These are phyloP conservation scores for Nomada fucata DNA, from an alignment of 2,888 invertebrate species.

Conservation along the genomic window DNA sequence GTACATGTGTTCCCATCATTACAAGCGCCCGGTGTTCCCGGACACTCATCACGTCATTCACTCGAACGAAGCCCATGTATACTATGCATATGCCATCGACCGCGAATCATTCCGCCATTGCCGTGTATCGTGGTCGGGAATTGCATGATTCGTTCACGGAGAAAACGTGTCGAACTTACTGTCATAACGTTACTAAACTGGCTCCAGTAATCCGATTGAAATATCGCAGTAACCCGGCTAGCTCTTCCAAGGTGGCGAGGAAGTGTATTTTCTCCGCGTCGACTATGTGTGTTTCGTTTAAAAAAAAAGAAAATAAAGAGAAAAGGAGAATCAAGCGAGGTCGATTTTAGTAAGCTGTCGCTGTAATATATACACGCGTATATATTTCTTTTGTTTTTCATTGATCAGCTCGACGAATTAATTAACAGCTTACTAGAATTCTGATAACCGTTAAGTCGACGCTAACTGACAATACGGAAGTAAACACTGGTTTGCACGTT, in stretches of 20 bases:
- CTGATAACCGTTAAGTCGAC: constrained; percentile 34
- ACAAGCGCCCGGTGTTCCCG: constrained; percentile 48
- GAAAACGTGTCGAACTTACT: constrained; percentile 13
- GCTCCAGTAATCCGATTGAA: no score
- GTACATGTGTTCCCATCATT: constrained; percentile 58
- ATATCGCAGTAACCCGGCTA: neutral
- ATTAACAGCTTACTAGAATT: neutral
- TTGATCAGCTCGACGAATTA: no score
- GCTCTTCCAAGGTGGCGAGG: neutral
- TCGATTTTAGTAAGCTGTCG: constrained; percentile 31
- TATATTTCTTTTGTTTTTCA: neutral
- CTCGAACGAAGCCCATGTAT: constrained; percentile 11
- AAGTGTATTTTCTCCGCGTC: constrained; percentile 22
- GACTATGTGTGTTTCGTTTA: neutral
- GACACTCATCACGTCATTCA: constrained; percentile 29
- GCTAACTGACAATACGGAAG: constrained; percentile 36
- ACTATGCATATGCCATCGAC: neutral
- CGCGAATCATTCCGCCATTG: neutral
- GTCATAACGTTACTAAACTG: constrained; percentile 34
- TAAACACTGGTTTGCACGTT: constrained; percentile 65
- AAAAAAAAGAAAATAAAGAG: no score
- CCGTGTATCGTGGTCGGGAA: neutral
- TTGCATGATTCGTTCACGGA: constrained; percentile 47
- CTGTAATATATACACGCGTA: neutral
- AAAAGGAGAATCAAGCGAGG: neutral